Base-by-base conservation (phyloP, 2,113 vertebrate genomes). In the Carollia perspicillata region DNA sequence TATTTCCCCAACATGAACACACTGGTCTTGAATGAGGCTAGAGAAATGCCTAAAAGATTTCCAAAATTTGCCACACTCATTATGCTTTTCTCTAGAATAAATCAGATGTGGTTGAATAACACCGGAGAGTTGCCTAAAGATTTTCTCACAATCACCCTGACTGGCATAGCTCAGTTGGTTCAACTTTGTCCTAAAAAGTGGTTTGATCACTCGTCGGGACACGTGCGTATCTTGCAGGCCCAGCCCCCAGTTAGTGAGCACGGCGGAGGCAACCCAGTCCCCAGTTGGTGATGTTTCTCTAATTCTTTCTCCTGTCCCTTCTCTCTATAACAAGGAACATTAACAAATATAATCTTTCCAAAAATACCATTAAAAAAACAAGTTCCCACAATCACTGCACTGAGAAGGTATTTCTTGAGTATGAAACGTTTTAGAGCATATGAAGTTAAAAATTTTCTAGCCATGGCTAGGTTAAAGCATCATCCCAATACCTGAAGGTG, bases 41-140 rank as follows among this genome's bases (percentile, higher is more conserved):
- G 66, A 68, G 66, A 20, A 68, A 68, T 35, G n/a, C 17, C 66
- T 68, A 37, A 22, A 68, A 33, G 3, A 37, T 68, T 37, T 37
- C n/a, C 69, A n/a, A 35, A 35, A 37, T 37, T 20, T 17, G 14
- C 26, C 30, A 16, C 40, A 92, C 26, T 16, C 16, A 35, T 80
- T 90, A 65, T 83, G 55, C 49, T 90, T 97, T 71, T 93, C 49
- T 53, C 71, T 87, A 6, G 37, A 81, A 20, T 89, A 88, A 68
- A 22, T 35, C 30, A 8, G 33, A 20, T 20, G 8, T 14, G 33
- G 17, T 22, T 37, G 66, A 68, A n/a, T 51, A 44, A 88, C 63
- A 23, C 49, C 53, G 68, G 79, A 40, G 40, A 81, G 7, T 26
- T 97, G 40, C 79, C 80, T 85, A 47, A 63, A 96, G 49, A 53